Percentiles rank a stretch among this genome's conserved stretches.
Conservation (phyloP, 37 sponge, comb jelly and placozoan genomes). For the Chondrilla cf. caribensis region DNA sequence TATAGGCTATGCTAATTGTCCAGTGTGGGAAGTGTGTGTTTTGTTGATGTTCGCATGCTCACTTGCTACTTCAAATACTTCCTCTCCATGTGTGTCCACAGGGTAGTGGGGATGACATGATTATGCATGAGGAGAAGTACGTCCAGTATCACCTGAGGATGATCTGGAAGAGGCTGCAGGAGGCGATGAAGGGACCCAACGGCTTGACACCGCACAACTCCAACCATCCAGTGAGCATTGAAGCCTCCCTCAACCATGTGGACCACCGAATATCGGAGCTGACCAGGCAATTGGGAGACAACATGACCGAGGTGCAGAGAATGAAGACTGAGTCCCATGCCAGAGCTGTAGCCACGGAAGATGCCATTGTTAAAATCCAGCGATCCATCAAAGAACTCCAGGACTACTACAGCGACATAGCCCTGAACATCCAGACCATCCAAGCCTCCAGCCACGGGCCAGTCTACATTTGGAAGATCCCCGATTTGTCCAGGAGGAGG, state of each 20-base stretch:
- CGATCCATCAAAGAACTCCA: slow-evolving; percentile 41
- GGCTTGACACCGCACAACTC: background rate
- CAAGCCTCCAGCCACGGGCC: slow-evolving; percentile 75
- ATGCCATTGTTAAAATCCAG: slow-evolving; percentile 41
- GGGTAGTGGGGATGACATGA: slow-evolving; percentile 3
- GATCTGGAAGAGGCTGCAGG: background rate
- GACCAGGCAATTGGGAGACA: background rate
- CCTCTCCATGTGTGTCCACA: background rate
- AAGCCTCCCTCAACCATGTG: background rate
- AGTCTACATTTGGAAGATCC: slow-evolving; percentile 77
- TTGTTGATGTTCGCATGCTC: too few species aligned
- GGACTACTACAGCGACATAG: slow-evolving; percentile 51
- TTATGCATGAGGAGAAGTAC: background rate
- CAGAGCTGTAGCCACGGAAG: background rate
- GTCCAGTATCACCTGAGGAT: background rate
- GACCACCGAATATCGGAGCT: background rate
- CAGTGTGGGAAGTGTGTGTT: too few species aligned
- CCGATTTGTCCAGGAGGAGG: slow-evolving; percentile 60
- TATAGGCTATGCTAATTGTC: too few species aligned
- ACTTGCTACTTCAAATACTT: too few species aligned
- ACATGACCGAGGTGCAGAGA: slow-evolving; percentile 1
- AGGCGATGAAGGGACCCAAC: background rate
- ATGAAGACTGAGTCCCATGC: background rate
- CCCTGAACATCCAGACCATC: slow-evolving; percentile 59
- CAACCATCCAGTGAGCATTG: background rate